A percentile compares a stretch with the other conserved stretches of the same genome.
These are phyloP conservation scores for Dryoscopus gambensis DNA, from an alignment of 2,113 vertebrate species.

Conservation along the genomic window DNA sequence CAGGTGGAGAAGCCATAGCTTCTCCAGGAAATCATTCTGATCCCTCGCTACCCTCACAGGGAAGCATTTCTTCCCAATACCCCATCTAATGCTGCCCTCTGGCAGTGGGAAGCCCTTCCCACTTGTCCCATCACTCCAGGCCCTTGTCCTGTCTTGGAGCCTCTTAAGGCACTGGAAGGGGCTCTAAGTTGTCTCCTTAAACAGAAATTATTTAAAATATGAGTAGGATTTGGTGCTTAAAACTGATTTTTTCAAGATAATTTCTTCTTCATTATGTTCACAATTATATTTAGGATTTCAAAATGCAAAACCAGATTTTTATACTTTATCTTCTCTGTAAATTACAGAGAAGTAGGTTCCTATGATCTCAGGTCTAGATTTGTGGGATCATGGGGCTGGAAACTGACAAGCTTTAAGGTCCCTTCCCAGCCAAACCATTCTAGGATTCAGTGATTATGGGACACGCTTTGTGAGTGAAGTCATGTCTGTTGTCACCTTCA, in stretches of 20 bases:
- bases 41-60: background rate
- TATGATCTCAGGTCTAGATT: background rate
- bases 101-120: background rate
- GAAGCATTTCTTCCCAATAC: background rate
- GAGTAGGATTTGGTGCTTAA: background rate
- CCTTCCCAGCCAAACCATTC: background rate
- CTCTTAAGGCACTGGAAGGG: background rate
- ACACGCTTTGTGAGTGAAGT: background rate
- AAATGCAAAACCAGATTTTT: background rate
- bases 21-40: background rate
- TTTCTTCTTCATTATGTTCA: background rate
- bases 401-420: background rate
- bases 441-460: background rate
- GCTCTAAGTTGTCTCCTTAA: background rate
- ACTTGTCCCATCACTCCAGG: background rate
- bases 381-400: background rate
- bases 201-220: background rate
- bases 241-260: background rate
- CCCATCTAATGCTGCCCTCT: background rate
- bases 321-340: background rate
- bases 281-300: background rate
- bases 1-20: background rate
- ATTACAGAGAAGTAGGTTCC: background rate
- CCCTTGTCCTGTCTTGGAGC: background rate
- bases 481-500: background rate